Percentiles rank a stretch among this genome's conserved stretches.
These are phyloP conservation scores for Heteromurus nitidus DNA, from an alignment of 2,888 invertebrate species.

Conservation along the genomic window DNA sequence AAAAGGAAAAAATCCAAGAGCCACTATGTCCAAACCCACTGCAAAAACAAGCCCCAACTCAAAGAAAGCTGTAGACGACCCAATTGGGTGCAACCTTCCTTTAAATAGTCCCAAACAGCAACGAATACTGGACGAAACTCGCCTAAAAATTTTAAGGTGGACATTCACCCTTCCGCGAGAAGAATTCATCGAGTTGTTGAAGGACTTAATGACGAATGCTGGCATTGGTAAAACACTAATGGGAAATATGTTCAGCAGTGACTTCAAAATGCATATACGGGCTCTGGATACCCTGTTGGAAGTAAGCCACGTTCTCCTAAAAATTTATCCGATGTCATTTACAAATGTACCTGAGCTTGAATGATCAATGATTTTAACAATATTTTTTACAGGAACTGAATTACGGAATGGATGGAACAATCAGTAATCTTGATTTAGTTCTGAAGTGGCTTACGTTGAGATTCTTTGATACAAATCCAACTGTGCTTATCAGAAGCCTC, in stretches of 20 bases:
- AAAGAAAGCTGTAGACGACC: conserved; percentile 85
- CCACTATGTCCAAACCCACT: conserved; percentile 44
- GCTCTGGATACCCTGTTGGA: conserved; percentile 93
- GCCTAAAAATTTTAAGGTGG: conserved; percentile 92
- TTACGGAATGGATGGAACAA: conserved; percentile 86
- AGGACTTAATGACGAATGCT: conserved; percentile 91
- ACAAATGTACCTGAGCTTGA: not conserved
- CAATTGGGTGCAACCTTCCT: conserved; percentile 77
- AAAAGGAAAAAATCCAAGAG: conserved; percentile 32
- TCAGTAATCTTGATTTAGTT: conserved; percentile 94
- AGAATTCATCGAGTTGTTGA: conserved; percentile 94
- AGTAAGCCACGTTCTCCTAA: conserved; percentile 75
- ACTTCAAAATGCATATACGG: conserved; percentile 95
- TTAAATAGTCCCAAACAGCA: conserved; percentile 93
- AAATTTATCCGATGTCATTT: too few relatives aligned
- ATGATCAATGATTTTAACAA: not conserved
- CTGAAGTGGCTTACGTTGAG: conserved; percentile 97
- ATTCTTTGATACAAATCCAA: conserved; percentile 99
- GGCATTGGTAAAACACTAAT: conserved; percentile 91
- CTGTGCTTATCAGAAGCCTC: conserved; percentile 94
- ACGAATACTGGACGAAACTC: conserved; percentile 94
- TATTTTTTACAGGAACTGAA: conserved; percentile 80
- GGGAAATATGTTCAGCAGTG: conserved; percentile 94
- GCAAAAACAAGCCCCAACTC: conserved; percentile 74
- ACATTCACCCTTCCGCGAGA: conserved; percentile 94